These are phyloP conservation scores for Paramormyrops kingsleyae DNA, from an alignment of 2,113 vertebrate species.

Conservation along the genomic window DNA sequence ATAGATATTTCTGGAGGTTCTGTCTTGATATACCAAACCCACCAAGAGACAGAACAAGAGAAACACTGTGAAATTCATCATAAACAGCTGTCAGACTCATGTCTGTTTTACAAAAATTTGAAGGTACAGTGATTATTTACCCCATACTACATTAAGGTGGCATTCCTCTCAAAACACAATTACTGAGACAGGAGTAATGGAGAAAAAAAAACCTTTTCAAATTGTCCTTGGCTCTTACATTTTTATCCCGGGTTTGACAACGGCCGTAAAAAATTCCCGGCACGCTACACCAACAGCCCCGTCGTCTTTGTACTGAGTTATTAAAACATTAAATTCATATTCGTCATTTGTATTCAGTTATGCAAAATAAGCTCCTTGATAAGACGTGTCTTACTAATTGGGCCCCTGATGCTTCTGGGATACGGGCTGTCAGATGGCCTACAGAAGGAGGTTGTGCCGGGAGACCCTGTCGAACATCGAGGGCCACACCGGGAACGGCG, in stretches of 20 bases:
- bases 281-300: conserved; percentile 79
- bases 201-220: conserved; percentile 9
- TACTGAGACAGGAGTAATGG: background rate
- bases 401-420: conserved; percentile 87
- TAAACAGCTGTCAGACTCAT: background rate
- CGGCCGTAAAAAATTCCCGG: conserved; percentile 78
- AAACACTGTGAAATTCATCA: background rate
- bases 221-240: conserved; percentile 64
- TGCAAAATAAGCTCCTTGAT: conserved; percentile 92
- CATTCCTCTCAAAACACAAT: conserved; percentile 53
- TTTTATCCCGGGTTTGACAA: conserved; percentile 82
- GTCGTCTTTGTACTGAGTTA: conserved; percentile 84
- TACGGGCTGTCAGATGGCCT: conserved; percentile 79
- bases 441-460: conserved; percentile 70
- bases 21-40: background rate
- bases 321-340: conserved; percentile 90
- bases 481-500: background rate
- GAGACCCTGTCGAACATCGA: conserved; percentile 52
- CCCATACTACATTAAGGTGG: conserved; percentile 80
- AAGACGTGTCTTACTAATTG: conserved; percentile 91
- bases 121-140: conserved; percentile 67
- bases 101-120: conserved; percentile 4
- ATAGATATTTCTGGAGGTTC: background rate
- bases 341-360: conserved; percentile 89
- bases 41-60: background rate